Base-by-base conservation (phyloP, 37 sponge, comb jelly and placozoan species). In the Lycopodina hypogea region DNA sequence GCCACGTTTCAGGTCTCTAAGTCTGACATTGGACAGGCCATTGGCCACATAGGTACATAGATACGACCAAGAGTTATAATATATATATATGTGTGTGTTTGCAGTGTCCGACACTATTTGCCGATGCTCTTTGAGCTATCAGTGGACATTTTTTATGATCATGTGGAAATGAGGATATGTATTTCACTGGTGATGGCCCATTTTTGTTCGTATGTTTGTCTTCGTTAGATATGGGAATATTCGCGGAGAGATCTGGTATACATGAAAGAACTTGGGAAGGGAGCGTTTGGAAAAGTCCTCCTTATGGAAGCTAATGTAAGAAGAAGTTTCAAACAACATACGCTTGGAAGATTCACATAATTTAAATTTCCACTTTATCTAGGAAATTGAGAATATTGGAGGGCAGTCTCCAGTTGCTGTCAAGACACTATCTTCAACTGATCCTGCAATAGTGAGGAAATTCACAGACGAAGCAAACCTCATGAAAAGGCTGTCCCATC, bases 231-330 rank as follows among this genome's bases (percentile, higher is more conserved):
- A 7, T 89, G 89, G 89, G 80, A 83, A 41, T 83, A 80, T 35
- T 75, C 79, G 57, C 78, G 89, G 7, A 37, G 42, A 23, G 79
- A 79, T 0, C 76, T 89, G 30, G 56, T 65, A 51, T 89, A 89
- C 75, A 53, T 89, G 64, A 56, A 80, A 37, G 89, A 89, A 18
- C 68, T 89, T 42, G 89, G 89, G 7, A 84, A 89, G 55, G 89
- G 89, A 79, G 76, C 78, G 80, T 89, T 89, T 83, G 89, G 89
- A 12, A 89, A 89, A 74, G 89, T 89, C 17, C 61, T 89, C 18
- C 76, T 89, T 17, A 89, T 89, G 89, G 75, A 75, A 75, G 83
- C 89, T 6, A 74, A 83, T 52, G 89, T 89, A 66, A n/a, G 56
- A 48, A 40, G 30, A 55, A 53, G 17, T 53, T 26, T 28, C 18